phyloP scores from a whole-genome alignment of 2,113 vertebrate genomes.

The Gymnocephalus cernua region DNA sequence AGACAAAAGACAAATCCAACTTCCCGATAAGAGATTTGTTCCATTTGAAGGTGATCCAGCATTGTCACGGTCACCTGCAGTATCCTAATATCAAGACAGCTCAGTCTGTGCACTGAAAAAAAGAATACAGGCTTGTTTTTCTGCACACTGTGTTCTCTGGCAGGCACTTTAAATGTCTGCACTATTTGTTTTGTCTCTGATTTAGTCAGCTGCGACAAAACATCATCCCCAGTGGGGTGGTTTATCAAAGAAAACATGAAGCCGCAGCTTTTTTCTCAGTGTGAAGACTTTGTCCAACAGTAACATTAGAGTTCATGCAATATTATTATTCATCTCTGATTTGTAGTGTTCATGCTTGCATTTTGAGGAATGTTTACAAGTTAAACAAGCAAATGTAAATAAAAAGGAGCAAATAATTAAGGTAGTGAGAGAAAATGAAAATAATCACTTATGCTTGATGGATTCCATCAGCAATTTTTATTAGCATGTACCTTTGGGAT shows the following conservation, averaged over 20 bases:
- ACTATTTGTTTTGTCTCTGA: slow-evolving; percentile 66
- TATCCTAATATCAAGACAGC: slow-evolving; percentile 49
- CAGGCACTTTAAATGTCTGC: slow-evolving; percentile 46
- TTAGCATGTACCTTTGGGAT: background rate
- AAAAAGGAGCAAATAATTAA: background rate
- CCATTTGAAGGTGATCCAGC: slow-evolving; percentile 54
- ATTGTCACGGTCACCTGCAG: slow-evolving; percentile 51
- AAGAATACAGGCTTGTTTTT: slow-evolving; percentile 61
- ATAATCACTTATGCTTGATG: background rate
- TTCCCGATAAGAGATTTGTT: slow-evolving; percentile 20
- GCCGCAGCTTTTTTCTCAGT: background rate
- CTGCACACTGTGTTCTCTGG: slow-evolving; percentile 43
- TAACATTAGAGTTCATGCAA: background rate
- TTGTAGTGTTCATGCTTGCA: background rate
- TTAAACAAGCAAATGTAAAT: background rate
- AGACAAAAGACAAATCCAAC: slow-evolving; percentile 46
- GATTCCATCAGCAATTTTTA: background rate
- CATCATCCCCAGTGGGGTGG: slow-evolving; percentile 33
- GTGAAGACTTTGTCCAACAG: background rate
- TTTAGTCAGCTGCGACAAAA: slow-evolving; percentile 52
- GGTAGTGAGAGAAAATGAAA: background rate
- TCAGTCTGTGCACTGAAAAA: slow-evolving; percentile 54
- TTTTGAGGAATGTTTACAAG: background rate
- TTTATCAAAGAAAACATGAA: slow-evolving; percentile 52
- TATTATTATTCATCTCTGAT: background rate